Percentiles rank a stretch among this genome's conserved stretches.
phyloP scores from a whole-genome alignment of 2,113 vertebrate species.

The Ia io region DNA sequence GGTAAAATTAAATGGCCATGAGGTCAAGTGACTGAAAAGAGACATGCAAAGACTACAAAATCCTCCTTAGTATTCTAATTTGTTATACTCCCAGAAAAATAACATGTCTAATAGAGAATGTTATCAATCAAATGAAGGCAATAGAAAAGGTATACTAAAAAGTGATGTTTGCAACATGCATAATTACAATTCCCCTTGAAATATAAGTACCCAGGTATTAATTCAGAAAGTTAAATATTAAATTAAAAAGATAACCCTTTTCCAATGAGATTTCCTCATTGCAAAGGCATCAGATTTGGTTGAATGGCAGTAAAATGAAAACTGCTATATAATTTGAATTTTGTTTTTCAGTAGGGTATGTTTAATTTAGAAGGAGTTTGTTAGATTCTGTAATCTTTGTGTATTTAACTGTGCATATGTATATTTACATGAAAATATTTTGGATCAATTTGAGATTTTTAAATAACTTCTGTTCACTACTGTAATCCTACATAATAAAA shows the following conservation, averaged over 20 bases:
- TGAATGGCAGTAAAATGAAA: neutral
- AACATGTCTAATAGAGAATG: neutral
- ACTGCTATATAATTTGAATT: neutral
- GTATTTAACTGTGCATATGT: neutral
- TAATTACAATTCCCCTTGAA: neutral
- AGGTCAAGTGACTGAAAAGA: slow-evolving; percentile 24
- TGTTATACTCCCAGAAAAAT: neutral
- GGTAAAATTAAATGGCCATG: neutral
- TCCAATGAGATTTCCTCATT: neutral
- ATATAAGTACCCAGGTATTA: neutral
- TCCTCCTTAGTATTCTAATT: neutral
- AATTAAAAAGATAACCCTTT: neutral
- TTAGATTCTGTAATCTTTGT: neutral
- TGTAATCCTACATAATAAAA: neutral
- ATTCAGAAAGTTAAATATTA: neutral
- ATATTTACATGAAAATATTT: neutral
- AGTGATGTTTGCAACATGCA: neutral
- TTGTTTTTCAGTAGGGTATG: neutral
- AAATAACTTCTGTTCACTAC: neutral
- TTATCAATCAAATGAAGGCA: neutral
- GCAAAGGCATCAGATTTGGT: neutral
- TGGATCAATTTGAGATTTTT: neutral
- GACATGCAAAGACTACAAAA: neutral
- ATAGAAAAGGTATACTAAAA: neutral
- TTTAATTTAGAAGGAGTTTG: neutral